Conservation (phyloP, 1,140 invertebrate genomes). For the Penaeus vannamei region DNA sequence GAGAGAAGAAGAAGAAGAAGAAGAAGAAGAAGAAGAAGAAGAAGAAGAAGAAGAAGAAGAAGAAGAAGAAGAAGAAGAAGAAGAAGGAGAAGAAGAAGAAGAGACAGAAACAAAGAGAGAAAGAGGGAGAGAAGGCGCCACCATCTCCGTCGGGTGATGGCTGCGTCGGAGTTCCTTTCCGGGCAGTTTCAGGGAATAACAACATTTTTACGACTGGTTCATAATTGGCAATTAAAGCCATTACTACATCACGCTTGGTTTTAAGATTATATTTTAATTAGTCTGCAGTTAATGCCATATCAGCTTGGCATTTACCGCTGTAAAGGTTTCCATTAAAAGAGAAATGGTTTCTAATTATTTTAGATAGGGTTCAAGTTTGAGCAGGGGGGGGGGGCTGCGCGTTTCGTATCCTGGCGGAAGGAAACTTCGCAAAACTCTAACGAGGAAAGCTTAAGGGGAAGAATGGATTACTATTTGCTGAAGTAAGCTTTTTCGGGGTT, state of each 20-base stretch:
- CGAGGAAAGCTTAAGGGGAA: too few relatives aligned
- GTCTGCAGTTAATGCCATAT: slow-evolving; percentile 40
- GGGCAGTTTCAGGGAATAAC: too few relatives aligned
- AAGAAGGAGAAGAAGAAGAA: slow-evolving; percentile 26
- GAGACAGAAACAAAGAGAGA: slow-evolving; percentile 18
- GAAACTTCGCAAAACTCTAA: too few relatives aligned
- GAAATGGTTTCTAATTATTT: too few relatives aligned
- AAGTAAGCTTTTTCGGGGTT: too few relatives aligned
- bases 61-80: neutral
- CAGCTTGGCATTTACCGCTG: slow-evolving; percentile 39
- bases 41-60: slow-evolving; percentile 9
- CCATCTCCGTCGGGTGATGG: too few relatives aligned
- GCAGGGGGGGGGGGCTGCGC: too few relatives aligned
- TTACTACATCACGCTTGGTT: slow-evolving; percentile 44
- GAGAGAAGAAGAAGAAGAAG: neutral
- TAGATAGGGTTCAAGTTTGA: too few relatives aligned
- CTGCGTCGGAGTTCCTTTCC: too few relatives aligned
- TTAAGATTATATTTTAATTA: slow-evolving; percentile 51
- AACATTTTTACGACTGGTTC: slow-evolving; percentile 24
- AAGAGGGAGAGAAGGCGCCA: neutral
- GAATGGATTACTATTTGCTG: too few relatives aligned
- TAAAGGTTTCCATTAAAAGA: too few relatives aligned
- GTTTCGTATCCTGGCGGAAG: too few relatives aligned
- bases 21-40: neutral
- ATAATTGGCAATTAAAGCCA: slow-evolving; percentile 53